These are phyloP conservation scores for Adelphocoris suturalis DNA, from an alignment of 2,888 invertebrate species.

Conservation along the genomic window DNA sequence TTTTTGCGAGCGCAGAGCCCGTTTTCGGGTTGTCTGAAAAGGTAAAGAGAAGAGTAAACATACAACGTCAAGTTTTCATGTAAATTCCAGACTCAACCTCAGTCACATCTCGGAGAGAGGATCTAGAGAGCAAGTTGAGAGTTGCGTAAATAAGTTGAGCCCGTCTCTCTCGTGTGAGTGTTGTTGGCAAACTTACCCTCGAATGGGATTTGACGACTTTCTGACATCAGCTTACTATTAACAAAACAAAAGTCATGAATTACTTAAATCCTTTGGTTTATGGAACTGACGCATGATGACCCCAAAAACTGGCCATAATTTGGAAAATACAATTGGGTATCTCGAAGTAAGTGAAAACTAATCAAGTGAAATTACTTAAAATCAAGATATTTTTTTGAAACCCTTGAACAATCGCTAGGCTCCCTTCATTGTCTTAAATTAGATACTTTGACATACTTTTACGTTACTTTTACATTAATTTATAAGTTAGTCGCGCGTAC, in stretches of 20 bases:
- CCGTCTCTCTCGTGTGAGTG: neutral
- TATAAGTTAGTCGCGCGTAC: too few species aligned
- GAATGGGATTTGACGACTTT: neutral
- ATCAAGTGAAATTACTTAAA: too few species aligned
- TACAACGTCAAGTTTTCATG: neutral
- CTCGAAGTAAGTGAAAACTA: too few species aligned
- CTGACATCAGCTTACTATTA: neutral
- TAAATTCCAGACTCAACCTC: neutral
- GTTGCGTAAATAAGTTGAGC: constrained; percentile 13
- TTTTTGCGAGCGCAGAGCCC: neutral
- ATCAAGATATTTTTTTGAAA: too few species aligned
- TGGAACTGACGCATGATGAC: too few species aligned
- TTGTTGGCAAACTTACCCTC: neutral
- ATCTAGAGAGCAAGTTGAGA: neutral
- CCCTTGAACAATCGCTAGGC: too few species aligned
- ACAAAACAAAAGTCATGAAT: neutral
- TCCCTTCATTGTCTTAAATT: too few species aligned
- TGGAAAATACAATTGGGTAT: too few species aligned
- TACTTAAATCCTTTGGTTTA: neutral
- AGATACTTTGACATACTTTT: too few species aligned
- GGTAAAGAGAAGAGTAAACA: neutral
- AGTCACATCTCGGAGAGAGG: neutral
- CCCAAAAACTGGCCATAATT: too few species aligned
- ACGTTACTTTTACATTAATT: too few species aligned
- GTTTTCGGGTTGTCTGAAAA: neutral